Evolutionary conservation across 2,888 invertebrate genomes (phyloP), one percentile per base, ranked within the genome.

Genomic region (Tiliacea citrago): DNA sequence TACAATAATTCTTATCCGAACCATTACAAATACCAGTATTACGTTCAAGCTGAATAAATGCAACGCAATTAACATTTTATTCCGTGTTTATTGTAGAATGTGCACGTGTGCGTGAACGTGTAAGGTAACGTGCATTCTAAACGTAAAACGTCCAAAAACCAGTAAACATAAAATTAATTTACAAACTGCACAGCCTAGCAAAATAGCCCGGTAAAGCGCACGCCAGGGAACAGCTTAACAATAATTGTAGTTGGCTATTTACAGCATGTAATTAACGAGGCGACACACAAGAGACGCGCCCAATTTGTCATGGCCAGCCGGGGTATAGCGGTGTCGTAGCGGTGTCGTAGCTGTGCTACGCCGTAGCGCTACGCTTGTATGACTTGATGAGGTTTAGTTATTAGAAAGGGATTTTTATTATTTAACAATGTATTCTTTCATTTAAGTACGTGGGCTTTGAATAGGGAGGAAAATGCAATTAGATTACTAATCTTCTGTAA

Each of bases 261-360:
- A 91, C 89, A 90, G 86, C 86, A 80, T 88, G 91, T 92, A 93
- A 93, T 94, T 93, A 94, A 92, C 93, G 90, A 88, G 89, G 91
- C 86, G 81, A 89, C 90, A 89, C 89, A 90, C 88, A 74, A 74
- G 90, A 92, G 91, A 92, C 90, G 90, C 85, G 88, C 81, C 88
- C 91, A 92, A 93, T 93, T 93, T 93, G 92, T 94, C 92, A 93
- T 89, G 91, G 86, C 89, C 88, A 86, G 86, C 82, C 87, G 84
- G 82, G 82, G 68, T 86, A 86, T 84, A 87, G 84, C 75, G 66
- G 70, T 79, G 83, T 84, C 81, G 89, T 83, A 86, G 83, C 66
- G 65, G 62, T 77, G 81, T 83, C 80, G 89, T 83, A 86, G 83
- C 67, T 75, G 75, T 77, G 82, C 84, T 86, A 85, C 86, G 86